Evolutionary conservation across 1,140 invertebrate species (phyloP).

Genomic region (Eupristina koningsbergeri): DNA sequence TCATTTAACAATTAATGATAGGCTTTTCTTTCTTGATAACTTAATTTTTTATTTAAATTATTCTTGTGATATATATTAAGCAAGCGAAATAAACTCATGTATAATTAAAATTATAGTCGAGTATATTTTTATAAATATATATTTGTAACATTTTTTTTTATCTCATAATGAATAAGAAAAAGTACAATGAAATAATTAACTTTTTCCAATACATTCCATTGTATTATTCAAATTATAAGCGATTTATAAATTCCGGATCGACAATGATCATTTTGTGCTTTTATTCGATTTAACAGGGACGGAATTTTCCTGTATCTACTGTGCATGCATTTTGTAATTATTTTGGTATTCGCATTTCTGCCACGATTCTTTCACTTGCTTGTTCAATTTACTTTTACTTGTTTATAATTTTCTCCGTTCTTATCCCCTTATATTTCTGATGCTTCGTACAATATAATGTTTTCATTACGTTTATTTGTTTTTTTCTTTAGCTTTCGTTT

Average conservation of each 20-base stretch:
- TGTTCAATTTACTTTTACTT: conserved; percentile 31
- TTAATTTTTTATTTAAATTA: too few species aligned
- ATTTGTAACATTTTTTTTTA: not conserved
- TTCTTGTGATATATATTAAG: too few species aligned
- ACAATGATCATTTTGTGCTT: not conserved
- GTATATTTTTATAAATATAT: too few species aligned
- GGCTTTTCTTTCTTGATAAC: too few species aligned
- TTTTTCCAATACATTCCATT: not conserved
- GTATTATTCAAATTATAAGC: not conserved
- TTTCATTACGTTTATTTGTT: not conserved
- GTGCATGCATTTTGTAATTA: conserved; percentile 37
- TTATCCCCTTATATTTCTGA: conserved; percentile 4
- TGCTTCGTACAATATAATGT: not conserved
- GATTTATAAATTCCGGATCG: not conserved
- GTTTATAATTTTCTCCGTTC: not conserved
- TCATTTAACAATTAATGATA: too few species aligned
- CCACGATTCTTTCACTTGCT: conserved; percentile 35
- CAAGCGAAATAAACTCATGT: too few species aligned
- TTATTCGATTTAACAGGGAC: not conserved
- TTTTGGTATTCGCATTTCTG: conserved; percentile 39
- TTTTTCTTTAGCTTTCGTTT: conserved; percentile 1
- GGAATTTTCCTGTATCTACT: conserved; percentile 21
- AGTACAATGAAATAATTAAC: not conserved
- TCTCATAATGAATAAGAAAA: not conserved
- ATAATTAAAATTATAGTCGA: not conserved